Evolutionary conservation across 2,888 invertebrate species (phyloP).

Genomic region (Phaonia tiefii): DNA sequence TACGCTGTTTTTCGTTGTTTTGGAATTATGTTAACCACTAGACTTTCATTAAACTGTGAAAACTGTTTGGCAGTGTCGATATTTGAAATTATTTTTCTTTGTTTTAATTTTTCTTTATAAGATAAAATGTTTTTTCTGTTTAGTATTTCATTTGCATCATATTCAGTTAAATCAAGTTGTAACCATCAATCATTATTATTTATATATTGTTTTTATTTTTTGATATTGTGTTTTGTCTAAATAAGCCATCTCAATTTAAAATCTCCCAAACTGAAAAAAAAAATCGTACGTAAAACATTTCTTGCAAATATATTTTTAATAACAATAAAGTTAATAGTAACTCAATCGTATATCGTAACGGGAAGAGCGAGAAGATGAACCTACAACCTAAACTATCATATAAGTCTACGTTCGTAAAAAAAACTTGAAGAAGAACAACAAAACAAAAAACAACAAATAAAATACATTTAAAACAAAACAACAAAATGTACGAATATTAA

Average conservation of each 20-base stretch:
- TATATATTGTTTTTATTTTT: neutral
- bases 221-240: neutral
- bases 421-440: neutral
- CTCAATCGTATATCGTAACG: neutral
- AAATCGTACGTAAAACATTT: conserved; percentile 27
- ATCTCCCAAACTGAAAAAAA: neutral
- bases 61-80: conserved; percentile 11
- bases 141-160: neutral
- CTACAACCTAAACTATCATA: conserved; percentile 14
- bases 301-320: conserved; percentile 42
- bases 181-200: neutral
- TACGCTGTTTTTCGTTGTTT: conserved; percentile 14
- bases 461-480: too few relatives aligned
- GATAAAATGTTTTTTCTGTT: neutral
- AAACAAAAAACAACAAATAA: neutral
- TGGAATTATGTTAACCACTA: conserved; percentile 3
- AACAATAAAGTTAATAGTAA: conserved; percentile 21
- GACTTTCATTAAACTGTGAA: conserved; percentile 46
- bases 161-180: too few relatives aligned
- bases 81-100: neutral
- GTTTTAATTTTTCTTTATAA: conserved; percentile 4
- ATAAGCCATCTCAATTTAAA: conserved; percentile 25
- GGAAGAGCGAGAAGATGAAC: conserved; percentile 5
- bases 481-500: conserved; percentile 18
- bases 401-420: conserved; percentile 38